Conservation (phyloP, 2,113 vertebrate species). For the Charadrius vociferus region DNA sequence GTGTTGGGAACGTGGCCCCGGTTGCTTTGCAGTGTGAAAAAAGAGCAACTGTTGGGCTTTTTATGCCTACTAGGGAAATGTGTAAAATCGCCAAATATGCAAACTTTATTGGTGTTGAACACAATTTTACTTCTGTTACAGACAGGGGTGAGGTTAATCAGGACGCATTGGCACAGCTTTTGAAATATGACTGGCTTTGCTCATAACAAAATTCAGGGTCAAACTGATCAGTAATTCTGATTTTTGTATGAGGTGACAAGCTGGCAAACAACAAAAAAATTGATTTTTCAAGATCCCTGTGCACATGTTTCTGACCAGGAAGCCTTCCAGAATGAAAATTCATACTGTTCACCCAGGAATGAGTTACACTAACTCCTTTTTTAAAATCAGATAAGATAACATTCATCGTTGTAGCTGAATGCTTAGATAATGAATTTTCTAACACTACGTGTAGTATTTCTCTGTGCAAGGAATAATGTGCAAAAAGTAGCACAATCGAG, state of each 20-base stretch:
- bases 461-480: not conserved
- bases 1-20: not conserved
- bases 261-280: not conserved
- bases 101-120: not conserved
- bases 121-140: accelerated
- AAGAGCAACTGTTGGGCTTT: not conserved
- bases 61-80: not conserved
- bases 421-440: not conserved
- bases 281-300: not conserved
- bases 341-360: not conserved
- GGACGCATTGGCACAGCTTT: accelerated
- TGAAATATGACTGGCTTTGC: not conserved
- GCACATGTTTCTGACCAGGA: not conserved
- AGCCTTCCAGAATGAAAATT: not conserved
- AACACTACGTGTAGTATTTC: not conserved
- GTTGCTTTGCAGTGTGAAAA: not conserved
- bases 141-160: not conserved
- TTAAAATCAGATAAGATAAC: not conserved
- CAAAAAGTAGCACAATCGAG: not conserved
- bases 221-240: not conserved
- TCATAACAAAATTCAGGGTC: not conserved
- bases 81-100: not conserved
- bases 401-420: accelerated
- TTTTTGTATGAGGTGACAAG: not conserved
- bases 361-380: not conserved